Percentiles rank a stretch among this genome's conserved stretches.
Evolutionary conservation across 2,888 invertebrate genomes (phyloP).

Genomic region (Alsophila aescularia): DNA sequence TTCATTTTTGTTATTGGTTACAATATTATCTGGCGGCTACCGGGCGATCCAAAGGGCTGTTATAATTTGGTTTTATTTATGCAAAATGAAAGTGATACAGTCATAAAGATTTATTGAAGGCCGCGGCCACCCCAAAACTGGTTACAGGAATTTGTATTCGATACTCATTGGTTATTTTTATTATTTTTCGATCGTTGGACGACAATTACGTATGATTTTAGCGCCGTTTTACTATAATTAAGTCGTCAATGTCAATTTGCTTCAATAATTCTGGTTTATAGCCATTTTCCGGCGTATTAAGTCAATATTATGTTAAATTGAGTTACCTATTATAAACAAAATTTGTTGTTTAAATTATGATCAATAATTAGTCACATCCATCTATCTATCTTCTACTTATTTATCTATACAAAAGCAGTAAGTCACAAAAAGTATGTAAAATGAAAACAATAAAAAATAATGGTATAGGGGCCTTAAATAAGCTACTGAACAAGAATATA

Average conservation of each 20-base stretch:
- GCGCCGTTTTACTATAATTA: constrained; percentile 20
- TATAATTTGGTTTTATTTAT: constrained; percentile 83
- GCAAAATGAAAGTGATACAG: constrained; percentile 79
- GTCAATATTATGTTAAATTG: constrained; percentile 13
- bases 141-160: constrained; percentile 6
- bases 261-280: constrained; percentile 4
- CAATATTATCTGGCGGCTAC: constrained; percentile 82
- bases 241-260: constrained; percentile 23
- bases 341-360: constrained; percentile 4
- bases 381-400: no score
- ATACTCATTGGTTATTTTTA: constrained; percentile 10
- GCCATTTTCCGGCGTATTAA: constrained; percentile 9
- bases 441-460: no score
- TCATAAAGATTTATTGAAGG: constrained; percentile 72
- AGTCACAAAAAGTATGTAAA: no score
- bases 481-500: no score
- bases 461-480: no score
- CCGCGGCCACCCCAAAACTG: constrained; percentile 43
- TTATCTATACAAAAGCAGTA: no score
- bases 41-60: constrained; percentile 74
- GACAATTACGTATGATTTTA: constrained; percentile 19
- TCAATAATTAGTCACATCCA: no score
- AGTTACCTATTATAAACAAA: neutral
- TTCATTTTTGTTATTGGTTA: constrained; percentile 80
- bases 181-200: constrained; percentile 22